phyloP scores from a whole-genome alignment of 2,888 invertebrate genomes.

The Bibio marci region DNA sequence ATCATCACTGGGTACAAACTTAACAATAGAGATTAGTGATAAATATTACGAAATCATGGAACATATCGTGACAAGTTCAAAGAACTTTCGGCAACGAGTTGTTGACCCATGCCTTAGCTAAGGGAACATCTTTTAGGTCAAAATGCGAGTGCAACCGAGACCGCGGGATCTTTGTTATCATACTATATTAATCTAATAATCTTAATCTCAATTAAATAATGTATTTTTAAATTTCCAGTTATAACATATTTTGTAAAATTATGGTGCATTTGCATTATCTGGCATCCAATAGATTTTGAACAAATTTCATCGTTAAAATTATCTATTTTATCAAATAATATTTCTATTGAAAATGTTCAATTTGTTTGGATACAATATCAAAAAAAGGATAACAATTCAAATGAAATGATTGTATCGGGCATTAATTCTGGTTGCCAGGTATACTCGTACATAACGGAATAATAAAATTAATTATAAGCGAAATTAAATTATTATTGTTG shows the following conservation, averaged over 20 bases:
- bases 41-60: too few species aligned
- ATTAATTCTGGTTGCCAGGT: slow-evolving; percentile 1
- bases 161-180: too few species aligned
- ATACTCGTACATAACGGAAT: neutral
- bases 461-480: neutral
- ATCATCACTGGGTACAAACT: too few species aligned
- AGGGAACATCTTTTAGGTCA: too few species aligned
- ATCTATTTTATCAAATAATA: neutral
- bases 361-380: slow-evolving; percentile 1
- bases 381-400: neutral
- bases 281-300: neutral
- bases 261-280: neutral
- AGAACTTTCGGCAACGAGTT: too few species aligned
- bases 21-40: too few species aligned
- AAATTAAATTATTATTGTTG: neutral
- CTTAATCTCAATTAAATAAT: too few species aligned
- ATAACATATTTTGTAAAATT: neutral
- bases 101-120: too few species aligned
- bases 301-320: neutral
- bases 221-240: neutral
- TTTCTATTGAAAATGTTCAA: neutral
- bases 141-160: too few species aligned
- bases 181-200: too few species aligned
- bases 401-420: slow-evolving; percentile 1
- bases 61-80: too few species aligned